These are phyloP conservation scores for Parasteatoda lunata DNA, from an alignment of 2,888 invertebrate species.

Conservation along the genomic window DNA sequence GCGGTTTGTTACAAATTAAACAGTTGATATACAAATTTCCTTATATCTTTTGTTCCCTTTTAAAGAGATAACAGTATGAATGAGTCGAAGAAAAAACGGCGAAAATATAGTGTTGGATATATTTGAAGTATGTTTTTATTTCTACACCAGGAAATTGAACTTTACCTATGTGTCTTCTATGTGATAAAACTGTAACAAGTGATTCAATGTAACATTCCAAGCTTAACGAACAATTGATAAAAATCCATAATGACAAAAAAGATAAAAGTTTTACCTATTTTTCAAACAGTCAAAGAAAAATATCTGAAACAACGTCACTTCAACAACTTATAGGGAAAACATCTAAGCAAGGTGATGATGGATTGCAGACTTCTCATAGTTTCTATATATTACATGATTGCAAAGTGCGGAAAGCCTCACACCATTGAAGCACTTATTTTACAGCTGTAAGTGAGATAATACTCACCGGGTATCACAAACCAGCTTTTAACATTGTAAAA, in stretches of 20 bases:
- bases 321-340: constrained; percentile 19
- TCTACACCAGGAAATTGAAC: constrained; percentile 14
- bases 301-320: constrained; percentile 26
- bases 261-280: constrained; percentile 60
- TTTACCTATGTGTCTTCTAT: constrained; percentile 34
- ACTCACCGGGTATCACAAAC: constrained; percentile 22
- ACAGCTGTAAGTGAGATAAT: constrained; percentile 46
- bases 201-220: constrained; percentile 68
- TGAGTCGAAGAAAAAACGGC: constrained; percentile 8
- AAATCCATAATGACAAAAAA: constrained; percentile 66
- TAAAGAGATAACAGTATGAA: constrained; percentile 10
- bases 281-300: constrained; percentile 55
- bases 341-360: constrained; percentile 30
- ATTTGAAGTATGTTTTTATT: constrained; percentile 33
- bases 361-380: constrained; percentile 18
- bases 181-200: constrained; percentile 58
- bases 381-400: constrained; percentile 40
- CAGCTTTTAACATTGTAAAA: constrained; percentile 34
- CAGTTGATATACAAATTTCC: not conserved
- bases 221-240: constrained; percentile 64
- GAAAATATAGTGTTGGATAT: constrained; percentile 12
- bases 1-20: not conserved
- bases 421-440: constrained; percentile 47
- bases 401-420: constrained; percentile 29
- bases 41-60: not conserved